These are phyloP conservation scores for Steatornis caripensis DNA, from an alignment of 2,113 vertebrate genomes.

Conservation along the genomic window DNA sequence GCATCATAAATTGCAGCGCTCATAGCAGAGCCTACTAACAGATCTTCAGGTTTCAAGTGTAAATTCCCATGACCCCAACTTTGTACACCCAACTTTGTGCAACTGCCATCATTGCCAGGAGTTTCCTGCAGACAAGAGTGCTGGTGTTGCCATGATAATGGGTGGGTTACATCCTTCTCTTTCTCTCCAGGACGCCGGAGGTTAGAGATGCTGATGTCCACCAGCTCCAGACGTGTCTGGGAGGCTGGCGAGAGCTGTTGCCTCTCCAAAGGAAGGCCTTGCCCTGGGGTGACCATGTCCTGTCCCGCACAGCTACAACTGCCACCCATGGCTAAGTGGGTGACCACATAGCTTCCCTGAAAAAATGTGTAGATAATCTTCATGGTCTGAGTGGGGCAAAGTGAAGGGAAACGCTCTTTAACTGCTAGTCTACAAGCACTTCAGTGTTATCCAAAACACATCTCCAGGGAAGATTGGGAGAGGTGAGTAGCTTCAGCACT, in stretches of 20 bases:
- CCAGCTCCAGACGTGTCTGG: not conserved
- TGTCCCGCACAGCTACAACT: accelerated
- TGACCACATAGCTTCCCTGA: not conserved
- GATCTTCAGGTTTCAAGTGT: not conserved
- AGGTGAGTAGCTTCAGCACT: not conserved
- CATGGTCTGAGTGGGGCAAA: not conserved
- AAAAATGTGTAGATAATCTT: not conserved
- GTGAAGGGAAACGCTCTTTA: not conserved
- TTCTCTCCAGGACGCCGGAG: not conserved
- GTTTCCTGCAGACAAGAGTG: not conserved
- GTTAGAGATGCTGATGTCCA: not conserved
- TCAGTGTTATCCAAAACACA: not conserved
- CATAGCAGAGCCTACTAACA: not conserved
- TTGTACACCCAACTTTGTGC: not conserved
- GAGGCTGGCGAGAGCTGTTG: not conserved
- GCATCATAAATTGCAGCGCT: not conserved
- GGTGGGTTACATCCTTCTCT: not conserved
- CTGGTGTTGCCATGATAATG: not conserved
- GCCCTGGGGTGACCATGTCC: accelerated
- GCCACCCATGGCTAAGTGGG: not conserved
- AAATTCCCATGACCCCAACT: not conserved
- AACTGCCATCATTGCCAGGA: not conserved
- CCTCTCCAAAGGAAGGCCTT: not conserved
- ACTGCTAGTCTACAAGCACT: not conserved
- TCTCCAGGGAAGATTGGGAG: not conserved